Percentiles rank a stretch among this genome's conserved stretches.
Conservation (phyloP, 2,797 vertebrate species). For the Centroberyx gerrardi region DNA sequence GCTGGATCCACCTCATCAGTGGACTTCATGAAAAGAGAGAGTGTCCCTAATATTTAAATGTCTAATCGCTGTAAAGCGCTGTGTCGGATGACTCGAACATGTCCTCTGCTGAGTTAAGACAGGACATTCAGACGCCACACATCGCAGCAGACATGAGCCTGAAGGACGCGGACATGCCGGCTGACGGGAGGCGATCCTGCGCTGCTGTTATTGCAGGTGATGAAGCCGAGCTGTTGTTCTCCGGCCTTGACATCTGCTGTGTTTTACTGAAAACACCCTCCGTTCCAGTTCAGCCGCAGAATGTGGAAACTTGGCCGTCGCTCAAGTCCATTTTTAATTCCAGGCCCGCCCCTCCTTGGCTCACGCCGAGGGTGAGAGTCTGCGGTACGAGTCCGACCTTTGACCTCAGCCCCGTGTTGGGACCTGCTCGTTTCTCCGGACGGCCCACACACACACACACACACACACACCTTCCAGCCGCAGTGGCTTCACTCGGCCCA, state of each 20-base stretch:
- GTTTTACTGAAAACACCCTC: constrained; percentile 43
- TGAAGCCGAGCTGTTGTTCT: constrained; percentile 26
- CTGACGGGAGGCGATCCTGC: constrained; percentile 2
- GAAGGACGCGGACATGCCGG: too few relatives aligned
- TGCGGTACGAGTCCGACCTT: constrained; percentile 37
- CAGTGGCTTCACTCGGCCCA: constrained; percentile 4
- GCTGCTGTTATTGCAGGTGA: constrained; percentile 49
- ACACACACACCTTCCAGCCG: constrained; percentile 46
- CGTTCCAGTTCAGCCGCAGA: constrained; percentile 37
- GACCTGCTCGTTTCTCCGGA: constrained; percentile 16
- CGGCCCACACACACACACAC: constrained; percentile 19
- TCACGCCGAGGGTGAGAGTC: constrained; percentile 14
- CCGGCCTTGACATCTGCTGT: constrained; percentile 44
- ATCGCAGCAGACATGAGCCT: too few relatives aligned
- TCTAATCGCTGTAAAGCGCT: too few relatives aligned
- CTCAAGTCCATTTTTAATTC: constrained; percentile 58
- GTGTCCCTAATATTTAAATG: too few relatives aligned
- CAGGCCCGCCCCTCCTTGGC: constrained; percentile 45
- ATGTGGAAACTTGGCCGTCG: constrained; percentile 59
- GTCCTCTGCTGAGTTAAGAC: too few relatives aligned
- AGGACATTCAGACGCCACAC: too few relatives aligned
- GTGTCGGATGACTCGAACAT: too few relatives aligned
- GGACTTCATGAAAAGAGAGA: too few relatives aligned
- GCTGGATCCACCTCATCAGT: too few relatives aligned
- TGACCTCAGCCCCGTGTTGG: constrained; percentile 35